phyloP scores from a whole-genome alignment of 2,888 invertebrate genomes.

The Sarcophaga carnaria region DNA sequence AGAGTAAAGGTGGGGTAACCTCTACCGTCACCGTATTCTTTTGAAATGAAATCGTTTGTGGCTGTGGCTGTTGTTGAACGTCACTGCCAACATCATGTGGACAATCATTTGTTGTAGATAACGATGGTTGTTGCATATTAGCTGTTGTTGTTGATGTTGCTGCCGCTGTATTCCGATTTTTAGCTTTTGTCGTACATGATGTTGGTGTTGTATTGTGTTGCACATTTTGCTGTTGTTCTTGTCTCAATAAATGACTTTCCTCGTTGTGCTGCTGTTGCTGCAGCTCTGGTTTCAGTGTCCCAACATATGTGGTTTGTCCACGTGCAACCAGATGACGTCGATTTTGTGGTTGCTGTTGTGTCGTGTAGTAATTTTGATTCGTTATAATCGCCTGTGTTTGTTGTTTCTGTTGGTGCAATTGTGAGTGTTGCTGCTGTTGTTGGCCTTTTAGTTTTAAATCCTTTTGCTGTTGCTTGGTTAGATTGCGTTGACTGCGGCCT shows the following conservation, averaged over 20 bases:
- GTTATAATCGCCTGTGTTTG: constrained; percentile 42
- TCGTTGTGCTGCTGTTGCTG: constrained; percentile 56
- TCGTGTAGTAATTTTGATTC: constrained; percentile 70
- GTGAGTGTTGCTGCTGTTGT: constrained; percentile 70
- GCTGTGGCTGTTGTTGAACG: constrained; percentile 34
- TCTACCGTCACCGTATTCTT: constrained; percentile 55
- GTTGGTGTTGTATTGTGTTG: constrained; percentile 46
- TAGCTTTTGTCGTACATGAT: constrained; percentile 71
- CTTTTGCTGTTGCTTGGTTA: constrained; percentile 71
- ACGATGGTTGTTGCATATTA: constrained; percentile 35
- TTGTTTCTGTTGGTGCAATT: constrained; percentile 62
- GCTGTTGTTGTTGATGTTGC: constrained; percentile 20
- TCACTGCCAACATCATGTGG: not conserved
- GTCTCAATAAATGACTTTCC: constrained; percentile 66
- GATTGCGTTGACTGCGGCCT: constrained; percentile 78
- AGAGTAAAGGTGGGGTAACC: constrained; percentile 47
- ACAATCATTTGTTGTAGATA: constrained; percentile 34
- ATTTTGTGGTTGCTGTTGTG: constrained; percentile 72
- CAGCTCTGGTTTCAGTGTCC: constrained; percentile 60
- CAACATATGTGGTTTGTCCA: constrained; percentile 67
- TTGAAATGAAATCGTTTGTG: constrained; percentile 42
- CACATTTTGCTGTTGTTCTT: constrained; percentile 54
- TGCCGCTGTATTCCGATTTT: constrained; percentile 82
- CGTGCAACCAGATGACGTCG: constrained; percentile 70
- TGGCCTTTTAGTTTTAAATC: constrained; percentile 70